Percentiles rank a stretch among this genome's conserved stretches.
These are phyloP conservation scores for Scaptomyza reducta DNA, from an alignment of 2,888 invertebrate genomes.

Conservation along the genomic window DNA sequence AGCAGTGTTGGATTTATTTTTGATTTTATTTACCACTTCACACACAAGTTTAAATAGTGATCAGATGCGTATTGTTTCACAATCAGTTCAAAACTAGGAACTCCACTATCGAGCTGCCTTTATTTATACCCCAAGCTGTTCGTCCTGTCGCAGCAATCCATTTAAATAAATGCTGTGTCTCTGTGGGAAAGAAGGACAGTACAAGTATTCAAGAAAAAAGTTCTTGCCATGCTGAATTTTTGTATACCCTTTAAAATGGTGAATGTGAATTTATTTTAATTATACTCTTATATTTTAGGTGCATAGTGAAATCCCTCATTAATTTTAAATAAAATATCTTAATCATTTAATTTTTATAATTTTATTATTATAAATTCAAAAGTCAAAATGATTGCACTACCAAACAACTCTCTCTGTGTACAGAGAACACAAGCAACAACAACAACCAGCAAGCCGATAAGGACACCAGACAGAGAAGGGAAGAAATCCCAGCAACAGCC, in stretches of 20 bases:
- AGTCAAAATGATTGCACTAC: neutral
- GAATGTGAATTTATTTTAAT: neutral
- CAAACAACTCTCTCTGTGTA: neutral
- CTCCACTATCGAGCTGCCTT: constrained; percentile 17
- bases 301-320: neutral
- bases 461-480: constrained; percentile 18
- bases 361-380: no score
- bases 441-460: constrained; percentile 21
- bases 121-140: constrained; percentile 60
- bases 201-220: neutral
- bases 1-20: no score
- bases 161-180: constrained; percentile 24
- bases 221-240: neutral
- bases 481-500: constrained; percentile 38
- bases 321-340: neutral
- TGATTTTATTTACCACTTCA: constrained; percentile 22
- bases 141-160: constrained; percentile 25
- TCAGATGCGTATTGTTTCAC: constrained; percentile 23
- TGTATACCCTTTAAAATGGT: constrained; percentile 13
- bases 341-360: neutral
- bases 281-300: neutral
- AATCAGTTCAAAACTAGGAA: constrained; percentile 45
- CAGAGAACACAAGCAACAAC: constrained; percentile 2
- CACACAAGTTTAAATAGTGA: neutral
- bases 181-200: constrained; percentile 8